These are phyloP conservation scores for Girardia tigrina DNA, from an alignment of 2,888 invertebrate species.

Conservation along the genomic window DNA sequence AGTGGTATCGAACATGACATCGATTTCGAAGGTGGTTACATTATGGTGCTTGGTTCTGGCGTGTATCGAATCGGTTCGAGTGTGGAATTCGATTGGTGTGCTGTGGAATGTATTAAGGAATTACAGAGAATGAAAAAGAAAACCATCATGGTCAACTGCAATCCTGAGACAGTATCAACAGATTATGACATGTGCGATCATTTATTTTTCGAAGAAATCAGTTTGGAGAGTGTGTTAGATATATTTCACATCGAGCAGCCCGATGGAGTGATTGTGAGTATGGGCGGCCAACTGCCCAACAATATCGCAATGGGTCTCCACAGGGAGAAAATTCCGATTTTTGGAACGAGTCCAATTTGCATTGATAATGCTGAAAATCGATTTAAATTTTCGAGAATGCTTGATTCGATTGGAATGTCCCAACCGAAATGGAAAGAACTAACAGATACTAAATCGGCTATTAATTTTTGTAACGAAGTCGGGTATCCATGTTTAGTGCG, in stretches of 20 bases:
- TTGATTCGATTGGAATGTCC: constrained; percentile 78
- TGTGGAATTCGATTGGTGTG: constrained; percentile 94
- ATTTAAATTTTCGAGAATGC: constrained; percentile 92
- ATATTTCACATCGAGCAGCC: constrained; percentile 85
- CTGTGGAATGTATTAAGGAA: constrained; percentile 79
- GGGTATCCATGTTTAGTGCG: constrained; percentile 91
- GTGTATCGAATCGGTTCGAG: constrained; percentile 94
- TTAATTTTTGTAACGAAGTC: constrained; percentile 77
- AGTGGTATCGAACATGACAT: constrained; percentile 58
- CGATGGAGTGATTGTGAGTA: constrained; percentile 79
- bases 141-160: constrained; percentile 96
- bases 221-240: constrained; percentile 93
- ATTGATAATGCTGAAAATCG: constrained; percentile 89
- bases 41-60: constrained; percentile 59
- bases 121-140: constrained; percentile 60
- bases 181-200: constrained; percentile 99
- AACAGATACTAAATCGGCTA: constrained; percentile 69
- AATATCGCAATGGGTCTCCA: constrained; percentile 98
- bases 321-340: constrained; percentile 57
- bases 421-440: constrained; percentile 94
- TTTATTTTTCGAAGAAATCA: constrained; percentile 95
- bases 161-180: constrained; percentile 97
- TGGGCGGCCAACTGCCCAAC: constrained; percentile 96
- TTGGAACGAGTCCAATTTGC: constrained; percentile 86
- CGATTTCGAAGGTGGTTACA: constrained; percentile 39